phyloP scores from a whole-genome alignment of 1,140 invertebrate genomes.

The Tetramorium simillimum region DNA sequence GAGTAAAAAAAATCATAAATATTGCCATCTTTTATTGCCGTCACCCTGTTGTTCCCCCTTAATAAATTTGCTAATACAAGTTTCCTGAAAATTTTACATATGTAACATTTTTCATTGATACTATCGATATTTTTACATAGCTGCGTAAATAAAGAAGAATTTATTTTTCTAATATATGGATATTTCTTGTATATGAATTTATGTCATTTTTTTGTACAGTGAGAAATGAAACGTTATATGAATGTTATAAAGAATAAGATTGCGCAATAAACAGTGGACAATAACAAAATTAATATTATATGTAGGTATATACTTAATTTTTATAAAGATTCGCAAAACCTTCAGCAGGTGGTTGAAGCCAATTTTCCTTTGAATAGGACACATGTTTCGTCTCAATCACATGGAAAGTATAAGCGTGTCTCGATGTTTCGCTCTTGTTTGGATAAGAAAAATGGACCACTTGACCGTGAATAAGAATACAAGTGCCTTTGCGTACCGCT shows the following conservation, averaged over 20 bases:
- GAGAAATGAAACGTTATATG: background rate
- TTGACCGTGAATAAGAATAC: slow-evolving; percentile 96
- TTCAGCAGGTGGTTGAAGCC: slow-evolving; percentile 90
- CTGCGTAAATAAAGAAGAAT: background rate
- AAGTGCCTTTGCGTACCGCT: slow-evolving; percentile 93
- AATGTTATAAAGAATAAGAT: background rate
- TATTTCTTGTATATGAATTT: background rate
- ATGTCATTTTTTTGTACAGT: background rate
- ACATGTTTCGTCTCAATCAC: slow-evolving; percentile 93
- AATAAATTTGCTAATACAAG: background rate
- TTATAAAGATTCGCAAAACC: slow-evolving; percentile 88
- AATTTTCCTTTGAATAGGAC: slow-evolving; percentile 93
- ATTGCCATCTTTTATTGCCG: too few relatives aligned
- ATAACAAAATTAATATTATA: background rate
- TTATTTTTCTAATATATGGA: background rate
- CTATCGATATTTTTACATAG: background rate
- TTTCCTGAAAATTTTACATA: background rate
- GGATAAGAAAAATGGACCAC: slow-evolving; percentile 96
- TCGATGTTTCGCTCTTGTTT: slow-evolving; percentile 93
- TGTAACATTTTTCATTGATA: slow-evolving; percentile 2
- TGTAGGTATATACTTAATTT: slow-evolving; percentile 78
- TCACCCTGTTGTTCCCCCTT: too few relatives aligned
- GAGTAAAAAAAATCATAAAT: too few relatives aligned
- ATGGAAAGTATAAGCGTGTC: slow-evolving; percentile 98
- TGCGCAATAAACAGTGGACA: background rate